These are phyloP conservation scores for Watsonalla binaria DNA, from an alignment of 2,888 invertebrate genomes.

Conservation along the genomic window DNA sequence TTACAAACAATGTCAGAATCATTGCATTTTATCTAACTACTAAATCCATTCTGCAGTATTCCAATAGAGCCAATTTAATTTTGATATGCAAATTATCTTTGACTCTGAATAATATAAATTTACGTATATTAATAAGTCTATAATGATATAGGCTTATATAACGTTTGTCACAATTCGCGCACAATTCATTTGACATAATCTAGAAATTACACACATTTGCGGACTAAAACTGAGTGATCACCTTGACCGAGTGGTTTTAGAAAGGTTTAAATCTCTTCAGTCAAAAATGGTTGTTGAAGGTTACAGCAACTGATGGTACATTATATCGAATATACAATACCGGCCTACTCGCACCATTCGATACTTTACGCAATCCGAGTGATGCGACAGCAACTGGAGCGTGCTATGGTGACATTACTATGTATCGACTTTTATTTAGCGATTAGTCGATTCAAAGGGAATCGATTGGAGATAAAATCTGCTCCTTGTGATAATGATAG, in stretches of 20 bases:
- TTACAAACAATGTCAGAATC: no score
- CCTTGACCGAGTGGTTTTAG: background rate
- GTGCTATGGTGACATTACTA: background rate
- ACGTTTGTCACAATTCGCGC: background rate
- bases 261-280: slow-evolving; percentile 2
- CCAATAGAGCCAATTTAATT: no score
- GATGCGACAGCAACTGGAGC: slow-evolving; percentile 2
- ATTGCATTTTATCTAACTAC: no score
- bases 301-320: slow-evolving; percentile 16
- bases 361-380: slow-evolving; percentile 1
- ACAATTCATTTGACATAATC: background rate
- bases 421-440: background rate
- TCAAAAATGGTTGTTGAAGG: slow-evolving; percentile 3
- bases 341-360: slow-evolving; percentile 2
- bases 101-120: no score
- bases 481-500: no score
- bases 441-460: background rate
- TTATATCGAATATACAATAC: slow-evolving; percentile 4
- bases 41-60: no score
- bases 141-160: background rate
- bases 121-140: no score
- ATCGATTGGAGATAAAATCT: no score
- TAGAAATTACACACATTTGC: background rate
- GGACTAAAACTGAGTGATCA: background rate
- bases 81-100: no score